A percentile compares a stretch with the other conserved stretches of the same genome.
Evolutionary conservation across 2,113 vertebrate species (phyloP).

Genomic region (Fukomys damarensis): DNA sequence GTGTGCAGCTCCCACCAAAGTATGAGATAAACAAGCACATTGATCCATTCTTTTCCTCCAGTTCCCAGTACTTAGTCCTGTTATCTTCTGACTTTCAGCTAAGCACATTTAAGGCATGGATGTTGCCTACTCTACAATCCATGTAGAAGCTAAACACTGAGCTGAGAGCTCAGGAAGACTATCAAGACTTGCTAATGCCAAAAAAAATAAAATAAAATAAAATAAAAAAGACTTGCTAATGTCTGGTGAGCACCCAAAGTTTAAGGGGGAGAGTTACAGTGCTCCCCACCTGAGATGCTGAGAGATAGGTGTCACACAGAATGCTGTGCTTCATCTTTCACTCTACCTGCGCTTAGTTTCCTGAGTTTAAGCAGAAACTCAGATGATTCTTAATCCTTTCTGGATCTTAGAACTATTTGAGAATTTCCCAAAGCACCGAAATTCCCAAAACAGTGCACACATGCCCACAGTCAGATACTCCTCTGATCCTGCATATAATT

Average conservation of each 20-base stretch:
- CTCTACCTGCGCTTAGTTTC: background rate
- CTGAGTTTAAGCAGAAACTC: conserved; percentile 35
- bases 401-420: background rate
- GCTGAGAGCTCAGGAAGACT: background rate
- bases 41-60: background rate
- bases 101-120: too few relatives aligned
- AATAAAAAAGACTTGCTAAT: conserved; percentile 6
- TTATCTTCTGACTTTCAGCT: background rate
- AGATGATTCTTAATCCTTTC: background rate
- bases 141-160: background rate
- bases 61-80: background rate
- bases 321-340: background rate
- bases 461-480: background rate
- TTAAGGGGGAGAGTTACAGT: background rate
- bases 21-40: background rate
- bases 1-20: background rate
- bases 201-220: too few relatives aligned
- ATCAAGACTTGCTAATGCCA: background rate
- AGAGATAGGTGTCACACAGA: background rate
- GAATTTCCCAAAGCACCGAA: background rate
- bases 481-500: background rate
- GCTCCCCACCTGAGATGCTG: background rate
- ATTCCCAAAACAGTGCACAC: background rate
- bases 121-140: background rate
- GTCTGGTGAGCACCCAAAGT: background rate